Percentiles rank a stretch among this genome's conserved stretches.
Conservation (phyloP, 2,113 vertebrate species). For the Pseudorasbora parva region DNA sequence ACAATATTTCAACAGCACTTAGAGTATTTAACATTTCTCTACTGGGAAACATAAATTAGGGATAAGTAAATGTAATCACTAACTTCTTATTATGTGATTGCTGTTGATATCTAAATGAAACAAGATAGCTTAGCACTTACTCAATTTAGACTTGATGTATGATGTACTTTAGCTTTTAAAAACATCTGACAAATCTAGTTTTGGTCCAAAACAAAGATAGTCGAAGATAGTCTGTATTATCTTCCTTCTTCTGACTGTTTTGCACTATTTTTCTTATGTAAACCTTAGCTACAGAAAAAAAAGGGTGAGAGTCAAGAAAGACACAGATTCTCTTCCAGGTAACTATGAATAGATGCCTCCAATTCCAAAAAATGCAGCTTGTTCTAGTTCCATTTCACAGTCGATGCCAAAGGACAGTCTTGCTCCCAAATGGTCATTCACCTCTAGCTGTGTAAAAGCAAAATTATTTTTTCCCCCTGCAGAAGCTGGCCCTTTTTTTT, state of each 20-base stretch:
- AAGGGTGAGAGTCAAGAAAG: background rate
- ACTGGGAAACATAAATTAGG: background rate
- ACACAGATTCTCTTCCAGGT: conserved; percentile 20
- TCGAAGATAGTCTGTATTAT: background rate
- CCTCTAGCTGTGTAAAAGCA: conserved; percentile 40
- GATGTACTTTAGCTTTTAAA: background rate
- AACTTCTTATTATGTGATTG: background rate
- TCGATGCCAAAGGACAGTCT: conserved; percentile 35
- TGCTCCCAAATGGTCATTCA: conserved; percentile 45
- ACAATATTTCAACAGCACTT: background rate
- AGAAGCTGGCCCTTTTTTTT: conserved; percentile 6
- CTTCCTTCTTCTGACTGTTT: background rate
- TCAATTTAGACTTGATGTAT: background rate
- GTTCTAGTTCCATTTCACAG: conserved; percentile 45
- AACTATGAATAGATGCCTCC: conserved; percentile 36
- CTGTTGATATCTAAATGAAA: background rate
- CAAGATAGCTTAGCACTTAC: background rate
- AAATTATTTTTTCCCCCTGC: background rate
- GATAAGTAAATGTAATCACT: conserved; percentile 25
- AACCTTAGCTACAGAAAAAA: conserved; percentile 8
- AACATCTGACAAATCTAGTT: background rate
- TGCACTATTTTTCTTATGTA: background rate
- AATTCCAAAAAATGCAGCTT: conserved; percentile 42
- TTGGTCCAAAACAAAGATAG: background rate
- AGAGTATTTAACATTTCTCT: background rate